Evolutionary conservation across 2,888 invertebrate genomes (phyloP).

Genomic region (Coecobrya sp.): DNA sequence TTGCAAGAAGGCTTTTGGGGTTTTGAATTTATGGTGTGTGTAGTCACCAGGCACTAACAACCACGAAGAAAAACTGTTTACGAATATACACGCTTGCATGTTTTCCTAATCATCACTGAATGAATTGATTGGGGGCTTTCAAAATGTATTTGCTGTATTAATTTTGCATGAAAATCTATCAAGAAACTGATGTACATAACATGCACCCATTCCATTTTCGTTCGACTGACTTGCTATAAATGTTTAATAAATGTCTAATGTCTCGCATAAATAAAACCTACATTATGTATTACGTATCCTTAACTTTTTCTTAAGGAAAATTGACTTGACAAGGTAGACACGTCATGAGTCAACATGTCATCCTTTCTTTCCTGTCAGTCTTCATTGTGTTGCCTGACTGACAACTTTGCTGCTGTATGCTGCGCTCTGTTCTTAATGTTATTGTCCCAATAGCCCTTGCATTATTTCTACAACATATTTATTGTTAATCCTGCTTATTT

Average conservation of each 20-base stretch:
- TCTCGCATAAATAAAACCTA: background rate
- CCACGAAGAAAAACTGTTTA: background rate
- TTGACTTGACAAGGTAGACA: constrained; percentile 79
- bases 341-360: constrained; percentile 80
- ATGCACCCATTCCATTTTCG: constrained; percentile 34
- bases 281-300: constrained; percentile 1
- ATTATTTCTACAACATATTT: constrained; percentile 8
- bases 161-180: constrained; percentile 72
- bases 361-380: constrained; percentile 74
- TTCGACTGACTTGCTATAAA: background rate
- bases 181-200: background rate
- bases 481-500: background rate
- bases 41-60: no score
- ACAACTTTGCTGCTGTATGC: constrained; percentile 40
- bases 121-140: constrained; percentile 61
- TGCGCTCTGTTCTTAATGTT: background rate
- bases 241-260: constrained; percentile 9
- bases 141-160: constrained; percentile 48
- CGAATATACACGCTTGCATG: constrained; percentile 39
- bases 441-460: background rate
- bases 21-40: background rate
- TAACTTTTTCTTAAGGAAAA: constrained; percentile 65
- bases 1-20: background rate
- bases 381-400: constrained; percentile 73
- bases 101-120: constrained; percentile 43